Evolutionary conservation across 2,113 vertebrate genomes (phyloP).

Genomic region (Cygnus buccinator): DNA sequence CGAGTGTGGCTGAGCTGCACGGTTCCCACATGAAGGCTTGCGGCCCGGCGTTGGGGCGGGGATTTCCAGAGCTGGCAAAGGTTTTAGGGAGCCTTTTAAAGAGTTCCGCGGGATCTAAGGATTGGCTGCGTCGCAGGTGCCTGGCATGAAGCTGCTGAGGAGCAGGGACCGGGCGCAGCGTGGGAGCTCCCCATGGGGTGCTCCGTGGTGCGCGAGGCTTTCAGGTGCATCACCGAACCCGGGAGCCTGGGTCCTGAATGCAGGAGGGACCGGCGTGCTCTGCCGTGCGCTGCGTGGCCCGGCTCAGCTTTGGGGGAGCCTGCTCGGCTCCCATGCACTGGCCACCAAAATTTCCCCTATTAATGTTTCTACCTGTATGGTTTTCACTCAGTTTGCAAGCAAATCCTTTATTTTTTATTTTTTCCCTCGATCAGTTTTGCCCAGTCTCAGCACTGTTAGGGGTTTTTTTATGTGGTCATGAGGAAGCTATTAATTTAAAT

Average conservation of each 20-base stretch:
- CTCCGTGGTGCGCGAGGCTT: background rate
- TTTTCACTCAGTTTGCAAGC: background rate
- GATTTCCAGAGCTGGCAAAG: background rate
- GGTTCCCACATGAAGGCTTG: no score
- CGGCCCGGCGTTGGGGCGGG: no score
- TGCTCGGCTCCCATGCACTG: background rate
- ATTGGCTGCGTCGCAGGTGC: background rate
- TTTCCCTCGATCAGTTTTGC: background rate
- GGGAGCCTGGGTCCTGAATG: background rate
- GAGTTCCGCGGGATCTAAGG: background rate
- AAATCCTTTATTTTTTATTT: background rate
- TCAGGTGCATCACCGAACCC: background rate
- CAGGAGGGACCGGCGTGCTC: background rate
- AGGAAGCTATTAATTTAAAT: background rate
- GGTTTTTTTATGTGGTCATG: background rate
- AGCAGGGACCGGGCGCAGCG: background rate
- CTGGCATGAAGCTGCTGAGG: rapidly evolving
- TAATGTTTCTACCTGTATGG: background rate
- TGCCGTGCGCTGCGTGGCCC: no score
- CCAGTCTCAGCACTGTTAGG: background rate
- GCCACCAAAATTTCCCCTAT: background rate
- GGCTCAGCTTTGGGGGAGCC: background rate
- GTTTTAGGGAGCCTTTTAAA: no score
- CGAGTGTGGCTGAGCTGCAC: no score
- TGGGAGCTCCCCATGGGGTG: no score